These are phyloP conservation scores for Holacanthella duospinosa DNA, from an alignment of 2,888 invertebrate genomes.

Conservation along the genomic window DNA sequence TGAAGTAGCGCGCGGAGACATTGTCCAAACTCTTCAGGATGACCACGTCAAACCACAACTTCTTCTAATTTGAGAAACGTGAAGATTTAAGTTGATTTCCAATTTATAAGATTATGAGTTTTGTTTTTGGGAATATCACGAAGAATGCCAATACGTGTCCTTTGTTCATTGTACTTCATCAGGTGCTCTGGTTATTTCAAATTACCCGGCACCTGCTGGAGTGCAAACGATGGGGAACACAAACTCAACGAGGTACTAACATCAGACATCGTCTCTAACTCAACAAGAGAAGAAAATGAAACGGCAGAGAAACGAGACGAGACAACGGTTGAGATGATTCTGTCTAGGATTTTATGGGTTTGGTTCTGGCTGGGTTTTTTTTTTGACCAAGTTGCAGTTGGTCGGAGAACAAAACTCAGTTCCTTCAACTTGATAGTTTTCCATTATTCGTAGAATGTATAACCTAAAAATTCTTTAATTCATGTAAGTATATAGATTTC, in stretches of 20 bases:
- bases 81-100: not conserved
- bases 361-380: not conserved
- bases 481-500: no score
- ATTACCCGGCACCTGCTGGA: constrained; percentile 94
- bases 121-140: no score
- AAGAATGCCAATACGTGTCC: no score
- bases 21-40: constrained; percentile 40
- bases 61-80: not conserved
- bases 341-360: constrained; percentile 5
- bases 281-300: not conserved
- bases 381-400: not conserved
- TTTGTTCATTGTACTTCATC: constrained; percentile 99
- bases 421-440: no score
- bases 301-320: not conserved
- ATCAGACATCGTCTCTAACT: not conserved
- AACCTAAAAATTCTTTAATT: no score
- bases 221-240: constrained; percentile 73
- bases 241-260: constrained; percentile 11
- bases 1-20: constrained; percentile 94
- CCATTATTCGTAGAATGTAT: no score
- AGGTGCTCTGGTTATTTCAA: constrained; percentile 86
- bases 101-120: not conserved
- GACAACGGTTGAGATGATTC: not conserved
- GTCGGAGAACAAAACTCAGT: no score
- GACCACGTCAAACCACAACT: no score